Conservation (phyloP, 2,113 vertebrate genomes). For the Narcine bancroftii region DNA sequence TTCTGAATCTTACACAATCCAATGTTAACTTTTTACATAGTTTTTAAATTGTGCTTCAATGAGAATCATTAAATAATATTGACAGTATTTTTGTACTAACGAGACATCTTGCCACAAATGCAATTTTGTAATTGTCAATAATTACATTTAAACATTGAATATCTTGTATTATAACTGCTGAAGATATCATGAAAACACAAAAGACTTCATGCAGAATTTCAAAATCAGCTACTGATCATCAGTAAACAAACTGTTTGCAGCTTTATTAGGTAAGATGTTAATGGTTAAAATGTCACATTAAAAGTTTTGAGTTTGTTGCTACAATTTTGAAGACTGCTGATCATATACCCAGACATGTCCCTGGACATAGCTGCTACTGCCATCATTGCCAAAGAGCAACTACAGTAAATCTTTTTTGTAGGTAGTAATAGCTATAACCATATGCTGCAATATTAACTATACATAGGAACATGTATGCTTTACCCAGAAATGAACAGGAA, state of each 20-base stretch:
- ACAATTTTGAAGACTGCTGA: constrained; percentile 1
- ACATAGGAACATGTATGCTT: background rate
- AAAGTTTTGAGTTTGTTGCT: background rate
- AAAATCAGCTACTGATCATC: constrained; percentile 54
- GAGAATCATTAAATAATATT: background rate
- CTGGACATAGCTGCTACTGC: constrained; percentile 39
- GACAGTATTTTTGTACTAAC: background rate
- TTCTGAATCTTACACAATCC: background rate
- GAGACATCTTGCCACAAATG: constrained; percentile 15
- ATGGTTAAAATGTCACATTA: constrained; percentile 50
- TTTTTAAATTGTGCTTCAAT: background rate
- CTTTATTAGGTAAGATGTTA: constrained; percentile 65
- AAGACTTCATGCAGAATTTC: constrained; percentile 48
- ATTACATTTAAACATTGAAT: constrained; percentile 17
- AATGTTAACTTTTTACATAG: background rate
- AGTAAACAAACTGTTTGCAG: constrained; percentile 57
- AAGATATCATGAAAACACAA: constrained; percentile 23
- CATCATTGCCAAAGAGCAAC: background rate
- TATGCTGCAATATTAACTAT: background rate
- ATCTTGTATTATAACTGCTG: constrained; percentile 8
- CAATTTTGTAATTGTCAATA: constrained; percentile 25
- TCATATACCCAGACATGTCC: constrained; percentile 43
- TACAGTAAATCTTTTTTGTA: background rate
- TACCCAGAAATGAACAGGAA: background rate
- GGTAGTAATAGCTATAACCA: background rate